Evolutionary conservation across 2,113 vertebrate genomes (phyloP).

Genomic region (Sphyrna mokarran): DNA sequence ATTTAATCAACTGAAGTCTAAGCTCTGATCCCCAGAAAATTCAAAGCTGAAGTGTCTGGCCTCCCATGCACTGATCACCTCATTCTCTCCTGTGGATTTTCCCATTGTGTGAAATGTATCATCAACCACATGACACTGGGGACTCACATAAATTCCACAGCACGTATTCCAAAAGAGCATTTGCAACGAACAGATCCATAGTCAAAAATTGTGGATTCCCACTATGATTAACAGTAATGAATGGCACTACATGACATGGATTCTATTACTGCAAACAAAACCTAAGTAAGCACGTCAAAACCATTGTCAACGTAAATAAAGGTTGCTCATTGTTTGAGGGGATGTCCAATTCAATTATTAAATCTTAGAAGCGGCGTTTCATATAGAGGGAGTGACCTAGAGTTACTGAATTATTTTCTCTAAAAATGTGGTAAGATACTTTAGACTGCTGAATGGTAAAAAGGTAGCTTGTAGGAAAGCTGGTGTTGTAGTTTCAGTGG

Average conservation of each 20-base stretch:
- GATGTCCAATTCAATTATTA: background rate
- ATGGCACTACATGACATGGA: background rate
- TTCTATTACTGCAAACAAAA: background rate
- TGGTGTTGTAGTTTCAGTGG: background rate
- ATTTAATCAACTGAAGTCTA: background rate
- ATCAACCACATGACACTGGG: background rate
- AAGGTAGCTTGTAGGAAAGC: background rate
- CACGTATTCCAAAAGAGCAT: background rate
- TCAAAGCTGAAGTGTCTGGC: background rate
- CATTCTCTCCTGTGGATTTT: background rate
- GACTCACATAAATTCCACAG: background rate
- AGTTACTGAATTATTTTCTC: background rate
- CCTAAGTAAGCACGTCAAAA: background rate
- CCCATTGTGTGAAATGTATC: background rate
- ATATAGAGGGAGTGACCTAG: background rate
- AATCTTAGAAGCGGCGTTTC: background rate
- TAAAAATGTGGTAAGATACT: background rate
- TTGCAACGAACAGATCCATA: background rate
- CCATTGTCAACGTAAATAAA: background rate
- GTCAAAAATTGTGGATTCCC: background rate
- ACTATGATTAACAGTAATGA: background rate
- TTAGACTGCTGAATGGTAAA: background rate
- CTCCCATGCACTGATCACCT: background rate
- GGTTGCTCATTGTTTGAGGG: background rate
- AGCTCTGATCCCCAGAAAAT: background rate